Conservation (phyloP, 2,888 invertebrate species). For the Epirrita christyi region DNA sequence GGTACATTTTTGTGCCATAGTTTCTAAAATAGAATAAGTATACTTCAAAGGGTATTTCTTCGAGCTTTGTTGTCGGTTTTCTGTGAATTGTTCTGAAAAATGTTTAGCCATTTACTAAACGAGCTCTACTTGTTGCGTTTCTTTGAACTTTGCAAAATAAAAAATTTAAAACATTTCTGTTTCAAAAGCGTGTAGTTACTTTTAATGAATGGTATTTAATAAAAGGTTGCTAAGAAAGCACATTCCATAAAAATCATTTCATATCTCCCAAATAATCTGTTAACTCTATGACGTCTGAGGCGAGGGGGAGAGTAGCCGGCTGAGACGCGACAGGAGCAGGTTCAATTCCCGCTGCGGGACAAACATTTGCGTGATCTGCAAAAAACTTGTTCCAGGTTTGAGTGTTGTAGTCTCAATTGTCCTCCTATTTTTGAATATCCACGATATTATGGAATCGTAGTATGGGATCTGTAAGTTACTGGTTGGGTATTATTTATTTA, state of each 20-base stretch:
- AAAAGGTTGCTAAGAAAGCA: too few relatives aligned
- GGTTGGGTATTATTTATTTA: too few relatives aligned
- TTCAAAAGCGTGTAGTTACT: constrained; percentile 2
- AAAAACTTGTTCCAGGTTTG: too few relatives aligned
- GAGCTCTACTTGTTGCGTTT: constrained; percentile 26
- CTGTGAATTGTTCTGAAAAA: constrained; percentile 24
- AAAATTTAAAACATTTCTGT: constrained; percentile 12
- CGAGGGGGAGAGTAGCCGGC: too few relatives aligned
- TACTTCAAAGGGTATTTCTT: constrained; percentile 8
- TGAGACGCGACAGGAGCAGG: background rate
- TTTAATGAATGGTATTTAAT: background rate
- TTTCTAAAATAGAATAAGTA: constrained; percentile 5
- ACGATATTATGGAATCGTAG: too few relatives aligned
- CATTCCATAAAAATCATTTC: too few relatives aligned
- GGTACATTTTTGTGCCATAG: background rate
- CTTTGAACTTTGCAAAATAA: constrained; percentile 16
- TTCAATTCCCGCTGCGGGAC: background rate
- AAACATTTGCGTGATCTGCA: background rate
- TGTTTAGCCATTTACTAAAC: constrained; percentile 19
- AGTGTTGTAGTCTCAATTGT: too few relatives aligned
- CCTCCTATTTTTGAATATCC: too few relatives aligned
- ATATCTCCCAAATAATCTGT: too few relatives aligned
- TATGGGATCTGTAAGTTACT: too few relatives aligned
- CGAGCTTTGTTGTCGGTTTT: constrained; percentile 17
- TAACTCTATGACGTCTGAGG: too few relatives aligned